Evolutionary conservation across 2,797 vertebrate species (phyloP).

Genomic region (Paramormyrops hopkinsi): DNA sequence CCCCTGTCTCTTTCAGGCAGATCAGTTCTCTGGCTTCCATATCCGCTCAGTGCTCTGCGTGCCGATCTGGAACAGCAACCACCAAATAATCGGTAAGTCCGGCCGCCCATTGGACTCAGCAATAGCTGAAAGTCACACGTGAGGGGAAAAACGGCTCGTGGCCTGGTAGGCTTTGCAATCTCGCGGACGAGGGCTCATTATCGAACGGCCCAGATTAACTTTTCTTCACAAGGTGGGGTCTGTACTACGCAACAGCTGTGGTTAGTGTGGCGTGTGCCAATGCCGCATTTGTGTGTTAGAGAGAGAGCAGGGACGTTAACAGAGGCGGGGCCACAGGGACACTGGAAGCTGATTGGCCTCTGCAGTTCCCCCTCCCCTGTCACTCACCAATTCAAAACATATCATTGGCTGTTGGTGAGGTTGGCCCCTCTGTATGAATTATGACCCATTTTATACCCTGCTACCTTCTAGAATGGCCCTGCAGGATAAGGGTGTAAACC

Average conservation of each 20-base stretch:
- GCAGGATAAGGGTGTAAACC: background rate
- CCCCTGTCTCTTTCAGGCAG: slow-evolving; percentile 64
- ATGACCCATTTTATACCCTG: background rate
- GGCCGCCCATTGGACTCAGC: background rate
- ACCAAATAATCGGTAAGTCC: slow-evolving; percentile 95
- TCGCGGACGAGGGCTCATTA: background rate
- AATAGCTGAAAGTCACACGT: background rate
- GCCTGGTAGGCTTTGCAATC: background rate
- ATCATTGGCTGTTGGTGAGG: background rate
- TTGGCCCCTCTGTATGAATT: background rate
- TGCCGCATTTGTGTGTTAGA: background rate
- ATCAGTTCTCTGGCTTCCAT: slow-evolving; percentile 96
- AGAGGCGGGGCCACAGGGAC: background rate
- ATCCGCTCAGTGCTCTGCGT: slow-evolving; percentile 96
- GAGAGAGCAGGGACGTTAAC: background rate
- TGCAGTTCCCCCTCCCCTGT: background rate
- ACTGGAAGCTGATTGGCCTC: background rate
- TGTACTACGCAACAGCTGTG: background rate
- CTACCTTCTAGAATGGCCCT: background rate
- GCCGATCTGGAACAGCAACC: slow-evolving; percentile 97
- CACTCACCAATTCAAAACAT: background rate
- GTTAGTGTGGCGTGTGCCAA: background rate
- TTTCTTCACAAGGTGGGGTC: background rate
- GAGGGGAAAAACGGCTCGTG: background rate
- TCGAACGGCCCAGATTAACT: background rate